A percentile compares a stretch with the other conserved stretches of the same genome.
Conservation (phyloP, 2,113 vertebrate species). For the Coturnix japonica region DNA sequence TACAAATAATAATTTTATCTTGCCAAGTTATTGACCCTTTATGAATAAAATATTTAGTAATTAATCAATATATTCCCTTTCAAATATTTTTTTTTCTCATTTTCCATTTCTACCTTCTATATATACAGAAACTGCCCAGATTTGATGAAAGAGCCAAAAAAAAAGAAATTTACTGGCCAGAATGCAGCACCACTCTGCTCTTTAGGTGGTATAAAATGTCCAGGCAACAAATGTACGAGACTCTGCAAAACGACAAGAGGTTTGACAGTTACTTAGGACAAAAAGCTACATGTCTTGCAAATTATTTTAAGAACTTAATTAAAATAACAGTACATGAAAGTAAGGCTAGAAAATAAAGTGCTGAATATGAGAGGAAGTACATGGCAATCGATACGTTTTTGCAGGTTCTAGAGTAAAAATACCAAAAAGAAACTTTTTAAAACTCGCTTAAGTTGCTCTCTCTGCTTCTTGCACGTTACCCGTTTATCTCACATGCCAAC, state of each 20-base stretch:
- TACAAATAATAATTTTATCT: slow-evolving; percentile 99
- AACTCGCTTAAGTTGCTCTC: slow-evolving; percentile 68
- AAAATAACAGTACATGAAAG: slow-evolving; percentile 79
- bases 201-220: slow-evolving; percentile 91
- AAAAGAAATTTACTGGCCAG: slow-evolving; percentile 98
- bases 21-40: slow-evolving; percentile 98
- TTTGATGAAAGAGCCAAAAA: slow-evolving; percentile 94
- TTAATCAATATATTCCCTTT: slow-evolving; percentile 97
- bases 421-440: slow-evolving; percentile 49
- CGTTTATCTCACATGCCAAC: slow-evolving; percentile 70
- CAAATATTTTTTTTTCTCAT: slow-evolving; percentile 90
- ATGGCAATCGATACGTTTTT: slow-evolving; percentile 62
- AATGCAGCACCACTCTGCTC: slow-evolving; percentile 93
- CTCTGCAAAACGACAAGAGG: slow-evolving; percentile 85
- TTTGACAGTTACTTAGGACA: slow-evolving; percentile 85
- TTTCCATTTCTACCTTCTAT: slow-evolving; percentile 93
- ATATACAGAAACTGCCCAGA: slow-evolving; percentile 94
- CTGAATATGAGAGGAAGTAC: slow-evolving; percentile 80
- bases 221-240: slow-evolving; percentile 93
- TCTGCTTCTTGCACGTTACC: slow-evolving; percentile 71
- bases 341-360: slow-evolving; percentile 88
- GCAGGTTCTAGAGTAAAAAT: slow-evolving; percentile 75
- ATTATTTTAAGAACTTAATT: slow-evolving; percentile 70
- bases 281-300: slow-evolving; percentile 77
- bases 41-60: slow-evolving; percentile 98